Base-by-base conservation (phyloP, 2,888 invertebrate species). In the Heliconius hortense region DNA sequence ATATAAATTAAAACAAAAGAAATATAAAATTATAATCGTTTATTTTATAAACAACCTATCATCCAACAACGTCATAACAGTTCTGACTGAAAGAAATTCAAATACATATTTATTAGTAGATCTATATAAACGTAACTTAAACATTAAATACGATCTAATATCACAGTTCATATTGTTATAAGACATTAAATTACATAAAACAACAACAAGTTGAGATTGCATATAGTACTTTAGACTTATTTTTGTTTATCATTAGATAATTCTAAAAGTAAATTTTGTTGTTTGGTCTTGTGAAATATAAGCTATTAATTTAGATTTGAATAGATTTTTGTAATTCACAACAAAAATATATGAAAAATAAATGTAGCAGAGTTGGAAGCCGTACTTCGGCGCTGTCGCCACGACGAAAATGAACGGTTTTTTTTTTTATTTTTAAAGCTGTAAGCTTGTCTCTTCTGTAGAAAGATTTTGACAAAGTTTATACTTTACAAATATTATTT, bases 1-100 rank as follows among this genome's bases (percentile, higher is more conserved):
- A 31, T 26, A 18, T 26, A 60, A 73, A 69, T 60, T 26, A 26
- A 70, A 56, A n/a, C 70, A 43, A 24, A 74, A 18, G 31, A 24
- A 10, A 15, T 72, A 62, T 21, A 72, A 73, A 69, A 76, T 78
- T 76, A 64, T 35, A 76, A 85, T 86, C 90, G 91, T 92, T 92
- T 92, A 92, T 92, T 92, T 88, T 72, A 91, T 92, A 92, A 92
- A 92, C 92, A 92, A 89, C 80, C 85, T 24, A 66, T 84, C 85
- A 87, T 84, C 88, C 83, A 89, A 91, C 89, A 90, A 89, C 83
- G 82, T 86, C 85, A 85, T 89, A 91, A 91, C 88, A 87, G 84
- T 84, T 86, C 81, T 89, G 88, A 90, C 88, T 89, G 82, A 80
- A 80, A 86, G 80, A 83, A 85, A 86, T 78, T 86, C 78, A 87